Base-by-base conservation (phyloP, 30 jellyfish, hydroid and myxozoan genomes). In the Aurelia aurita region DNA sequence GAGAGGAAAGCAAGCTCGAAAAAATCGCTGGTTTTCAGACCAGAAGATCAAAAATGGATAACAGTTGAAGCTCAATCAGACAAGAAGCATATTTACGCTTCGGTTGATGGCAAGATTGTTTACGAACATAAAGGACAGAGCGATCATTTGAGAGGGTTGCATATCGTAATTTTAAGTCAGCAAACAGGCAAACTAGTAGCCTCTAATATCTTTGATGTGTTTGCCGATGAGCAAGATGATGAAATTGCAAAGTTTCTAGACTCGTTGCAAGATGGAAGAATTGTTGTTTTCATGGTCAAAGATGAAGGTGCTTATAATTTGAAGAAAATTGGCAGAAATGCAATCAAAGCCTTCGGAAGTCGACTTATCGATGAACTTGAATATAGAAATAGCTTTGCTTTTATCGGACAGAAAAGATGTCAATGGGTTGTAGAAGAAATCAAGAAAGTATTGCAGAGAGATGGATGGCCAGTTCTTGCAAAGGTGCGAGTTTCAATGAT, bases 181-280 rank as follows among this genome's bases (percentile, higher is more conserved):
- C 87, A 34, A 15, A 70, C 97, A 18, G 97, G 97, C 25, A 82
- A 57, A 29, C 80, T 89, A n/a, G 72, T 80, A 91, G 97, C 97
- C 15, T 81, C 65, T 18, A 72, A 88, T 46, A 59, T 61, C 44
- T 89, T 81, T 63, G 97, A 89, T 58, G 82, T 96, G 13, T 89
- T 60, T 62, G 67, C 46, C 6, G 70, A 81, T 54, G 91, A 69
- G 63, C 29, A 19, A 19, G 96, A 89, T 34, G 92, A 82, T 57
- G 88, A 90, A 21, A 82, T 89, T 89, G 58, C 82, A 31, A 43
- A 81, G 21, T 89, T 89, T 72, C 47, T 89, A 26, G 74, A 89
- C 26, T 29, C 84, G 47, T 74, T 89, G 16, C 96, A 72, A 65
- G 97, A 81, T 58, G 97, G 97, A 59, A 58, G 96, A 34, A 82